phyloP scores from a whole-genome alignment of 2,113 vertebrate genomes.

The Campylomormyrus numenius region DNA sequence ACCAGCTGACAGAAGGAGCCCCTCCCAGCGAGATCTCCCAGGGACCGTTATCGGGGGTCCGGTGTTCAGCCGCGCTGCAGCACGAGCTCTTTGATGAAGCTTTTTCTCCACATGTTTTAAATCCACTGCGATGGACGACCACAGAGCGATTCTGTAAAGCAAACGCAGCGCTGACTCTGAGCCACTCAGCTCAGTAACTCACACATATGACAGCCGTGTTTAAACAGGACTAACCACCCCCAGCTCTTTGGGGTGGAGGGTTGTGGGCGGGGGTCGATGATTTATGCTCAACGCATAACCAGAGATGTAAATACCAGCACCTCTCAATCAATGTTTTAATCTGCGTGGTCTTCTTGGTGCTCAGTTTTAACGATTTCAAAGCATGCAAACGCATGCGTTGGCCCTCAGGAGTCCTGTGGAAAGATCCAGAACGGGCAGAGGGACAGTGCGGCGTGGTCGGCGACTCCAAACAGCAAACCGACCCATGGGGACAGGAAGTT shows the following conservation, averaged over 20 bases:
- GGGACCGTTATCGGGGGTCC: neutral
- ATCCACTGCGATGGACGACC: neutral
- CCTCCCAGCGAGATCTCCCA: neutral
- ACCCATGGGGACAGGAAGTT: neutral
- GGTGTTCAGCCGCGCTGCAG: neutral
- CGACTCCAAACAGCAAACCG: neutral
- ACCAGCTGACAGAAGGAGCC: neutral
- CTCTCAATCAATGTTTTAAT: constrained; percentile 8
- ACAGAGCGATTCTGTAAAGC: neutral
- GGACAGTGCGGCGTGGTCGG: neutral
- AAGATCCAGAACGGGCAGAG: neutral
- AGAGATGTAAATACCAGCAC: constrained; percentile 2
- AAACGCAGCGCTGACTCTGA: neutral
- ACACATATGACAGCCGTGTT: too few species aligned
- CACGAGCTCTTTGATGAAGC: neutral
- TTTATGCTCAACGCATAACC: neutral
- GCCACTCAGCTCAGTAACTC: neutral
- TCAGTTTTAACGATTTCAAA: neutral
- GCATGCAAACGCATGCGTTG: neutral
- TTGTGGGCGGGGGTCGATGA: neutral
- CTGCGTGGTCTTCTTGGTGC: neutral
- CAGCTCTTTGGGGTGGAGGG: neutral
- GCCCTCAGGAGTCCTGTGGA: neutral
- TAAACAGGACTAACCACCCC: neutral
- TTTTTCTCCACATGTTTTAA: neutral